Evolutionary conservation across 35 echinoderm and acorn worm species (phyloP).

Genomic region (Patiria miniata): DNA sequence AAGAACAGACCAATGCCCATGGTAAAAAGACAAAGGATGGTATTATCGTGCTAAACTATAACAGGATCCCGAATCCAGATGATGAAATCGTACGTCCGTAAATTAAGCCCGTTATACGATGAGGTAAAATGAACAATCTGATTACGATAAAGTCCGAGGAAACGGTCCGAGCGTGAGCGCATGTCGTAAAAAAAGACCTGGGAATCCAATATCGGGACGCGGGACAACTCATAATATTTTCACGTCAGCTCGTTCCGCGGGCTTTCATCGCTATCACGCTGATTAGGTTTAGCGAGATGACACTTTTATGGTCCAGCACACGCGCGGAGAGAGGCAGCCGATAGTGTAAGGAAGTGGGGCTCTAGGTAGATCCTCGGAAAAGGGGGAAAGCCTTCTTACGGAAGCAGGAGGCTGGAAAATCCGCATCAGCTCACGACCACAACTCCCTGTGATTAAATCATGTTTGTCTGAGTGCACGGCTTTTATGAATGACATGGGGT

Average conservation of each 20-base stretch:
- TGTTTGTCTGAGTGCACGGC: conserved; percentile 10
- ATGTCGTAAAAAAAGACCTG: background rate
- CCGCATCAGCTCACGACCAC: conserved; percentile 20
- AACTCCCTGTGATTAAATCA: conserved; percentile 17
- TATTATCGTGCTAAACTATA: background rate
- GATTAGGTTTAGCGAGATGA: conserved; percentile 16
- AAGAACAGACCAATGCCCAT: too few relatives aligned
- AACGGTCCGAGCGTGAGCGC: conserved; percentile 18
- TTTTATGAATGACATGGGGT: conserved; percentile 27
- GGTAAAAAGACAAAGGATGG: too few relatives aligned
- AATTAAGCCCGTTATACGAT: conserved; percentile 19
- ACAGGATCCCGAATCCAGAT: conserved; percentile 9
- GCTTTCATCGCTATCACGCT: background rate
- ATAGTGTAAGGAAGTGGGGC: background rate
- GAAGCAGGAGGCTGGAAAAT: conserved; percentile 9
- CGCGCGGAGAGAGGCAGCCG: background rate
- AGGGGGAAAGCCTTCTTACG: background rate
- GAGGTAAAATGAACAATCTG: conserved; percentile 24
- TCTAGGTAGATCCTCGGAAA: too few relatives aligned
- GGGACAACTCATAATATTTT: conserved; percentile 23
- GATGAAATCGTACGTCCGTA: conserved; percentile 4
- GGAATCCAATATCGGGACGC: background rate
- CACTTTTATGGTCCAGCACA: conserved; percentile 20
- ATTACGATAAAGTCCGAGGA: conserved; percentile 9
- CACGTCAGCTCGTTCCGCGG: background rate